Percentiles rank a stretch among this genome's conserved stretches.
phyloP scores from a whole-genome alignment of 1,140 invertebrate species.

The Drosophila hydei region DNA sequence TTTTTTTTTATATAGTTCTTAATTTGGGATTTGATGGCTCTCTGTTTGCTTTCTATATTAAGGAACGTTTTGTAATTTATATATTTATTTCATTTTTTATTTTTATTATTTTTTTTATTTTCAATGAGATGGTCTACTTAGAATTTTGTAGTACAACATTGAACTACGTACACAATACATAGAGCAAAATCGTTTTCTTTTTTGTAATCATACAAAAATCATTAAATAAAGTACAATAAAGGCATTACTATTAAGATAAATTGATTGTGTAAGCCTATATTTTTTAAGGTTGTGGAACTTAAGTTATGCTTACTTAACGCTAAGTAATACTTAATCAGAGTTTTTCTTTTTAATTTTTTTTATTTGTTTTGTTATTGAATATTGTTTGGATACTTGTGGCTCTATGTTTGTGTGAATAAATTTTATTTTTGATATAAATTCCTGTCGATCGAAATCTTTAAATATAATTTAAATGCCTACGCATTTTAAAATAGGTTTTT shows the following conservation, averaged over 20 bases:
- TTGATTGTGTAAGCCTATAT: constrained; percentile 48
- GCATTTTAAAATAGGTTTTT: constrained; percentile 49
- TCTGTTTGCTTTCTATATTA: constrained; percentile 29
- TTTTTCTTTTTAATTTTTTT: constrained; percentile 44
- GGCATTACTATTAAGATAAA: constrained; percentile 36
- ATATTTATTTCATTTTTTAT: constrained; percentile 35
- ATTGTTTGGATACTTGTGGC: constrained; percentile 42
- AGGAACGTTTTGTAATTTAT: constrained; percentile 58
- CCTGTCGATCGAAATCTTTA: constrained; percentile 42
- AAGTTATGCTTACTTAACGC: constrained; percentile 63
- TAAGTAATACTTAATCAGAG: constrained; percentile 81
- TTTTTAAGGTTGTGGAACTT: constrained; percentile 52
- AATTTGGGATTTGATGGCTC: constrained; percentile 24
- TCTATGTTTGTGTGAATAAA: constrained; percentile 34
- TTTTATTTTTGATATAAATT: constrained; percentile 53
- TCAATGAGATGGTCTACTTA: constrained; percentile 36
- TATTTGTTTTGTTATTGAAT: constrained; percentile 24
- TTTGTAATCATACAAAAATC: constrained; percentile 46
- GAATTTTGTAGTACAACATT: constrained; percentile 24
- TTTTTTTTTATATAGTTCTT: constrained; percentile 3
- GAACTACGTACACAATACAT: constrained; percentile 53
- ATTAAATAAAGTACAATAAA: constrained; percentile 52
- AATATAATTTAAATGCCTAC: constrained; percentile 24
- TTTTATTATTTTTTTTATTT: constrained; percentile 37
- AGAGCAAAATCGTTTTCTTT: constrained; percentile 36